Evolutionary conservation across 2,113 vertebrate species (phyloP).

Genomic region (Microtus pennsylvanicus): DNA sequence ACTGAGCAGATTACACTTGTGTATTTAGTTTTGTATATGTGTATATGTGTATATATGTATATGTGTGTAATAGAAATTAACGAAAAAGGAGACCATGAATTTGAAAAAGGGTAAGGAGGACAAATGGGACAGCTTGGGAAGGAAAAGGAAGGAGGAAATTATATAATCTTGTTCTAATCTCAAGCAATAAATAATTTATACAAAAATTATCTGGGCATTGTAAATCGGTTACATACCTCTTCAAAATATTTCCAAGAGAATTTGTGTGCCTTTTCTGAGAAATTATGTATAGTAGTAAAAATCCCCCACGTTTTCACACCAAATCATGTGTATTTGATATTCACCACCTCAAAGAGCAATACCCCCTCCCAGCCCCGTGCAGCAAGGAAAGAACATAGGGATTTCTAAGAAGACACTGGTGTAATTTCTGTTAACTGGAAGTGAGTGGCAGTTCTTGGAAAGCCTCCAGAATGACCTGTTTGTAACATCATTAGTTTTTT

Average conservation of each 20-base stretch:
- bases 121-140: background rate
- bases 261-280: slow-evolving; percentile 20
- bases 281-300: slow-evolving; percentile 55
- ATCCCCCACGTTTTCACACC: slow-evolving; percentile 58
- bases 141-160: background rate
- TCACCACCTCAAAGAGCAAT: slow-evolving; percentile 69
- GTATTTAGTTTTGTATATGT: background rate
- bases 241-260: slow-evolving; percentile 51
- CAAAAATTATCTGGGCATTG: background rate
- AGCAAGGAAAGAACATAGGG: slow-evolving; percentile 37
- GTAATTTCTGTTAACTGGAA: slow-evolving; percentile 73
- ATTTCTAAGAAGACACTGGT: slow-evolving; percentile 80
- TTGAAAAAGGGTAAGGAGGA: background rate
- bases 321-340: slow-evolving; percentile 48
- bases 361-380: background rate
- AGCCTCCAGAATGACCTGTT: slow-evolving; percentile 57
- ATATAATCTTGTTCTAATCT: background rate
- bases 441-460: slow-evolving; percentile 76
- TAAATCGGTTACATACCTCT: slow-evolving; percentile 30
- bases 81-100: background rate
- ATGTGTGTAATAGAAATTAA: background rate
- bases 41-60: no score
- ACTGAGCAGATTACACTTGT: background rate
- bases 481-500: slow-evolving; percentile 39
- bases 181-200: background rate